A percentile compares a stretch with the other conserved stretches of the same genome.
phyloP scores from a whole-genome alignment of 2,113 vertebrate genomes.

The Plotosus lineatus region DNA sequence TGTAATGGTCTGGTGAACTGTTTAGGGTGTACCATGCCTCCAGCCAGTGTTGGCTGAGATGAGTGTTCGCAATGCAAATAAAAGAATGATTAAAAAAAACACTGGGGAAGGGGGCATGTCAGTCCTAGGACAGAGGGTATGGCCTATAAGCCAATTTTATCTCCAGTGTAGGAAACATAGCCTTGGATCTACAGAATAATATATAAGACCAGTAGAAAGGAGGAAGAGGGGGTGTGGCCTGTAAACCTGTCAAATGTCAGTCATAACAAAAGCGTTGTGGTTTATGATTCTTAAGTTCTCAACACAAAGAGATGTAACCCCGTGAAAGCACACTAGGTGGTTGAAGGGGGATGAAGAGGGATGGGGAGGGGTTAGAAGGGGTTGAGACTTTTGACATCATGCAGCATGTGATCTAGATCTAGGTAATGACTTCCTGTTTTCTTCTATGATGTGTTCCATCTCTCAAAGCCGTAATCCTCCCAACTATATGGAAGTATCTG shows the following conservation, averaged over 20 bases:
- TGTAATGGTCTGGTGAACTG: no score
- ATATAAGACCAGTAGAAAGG: not conserved
- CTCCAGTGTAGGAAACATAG: not conserved
- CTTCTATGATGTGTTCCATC: not conserved
- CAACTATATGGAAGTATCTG: constrained; percentile 82
- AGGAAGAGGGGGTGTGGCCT: not conserved
- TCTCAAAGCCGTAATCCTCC: constrained; percentile 77
- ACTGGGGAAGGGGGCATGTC: no score
- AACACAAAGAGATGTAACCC: not conserved
- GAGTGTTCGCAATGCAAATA: no score
- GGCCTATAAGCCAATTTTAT: not conserved
- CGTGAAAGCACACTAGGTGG: not conserved
- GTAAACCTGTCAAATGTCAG: not conserved
- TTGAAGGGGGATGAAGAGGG: no score
- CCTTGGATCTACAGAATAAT: not conserved
- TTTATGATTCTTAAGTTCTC: not conserved
- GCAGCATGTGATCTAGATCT: not conserved
- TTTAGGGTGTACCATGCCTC: no score
- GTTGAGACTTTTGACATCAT: not conserved
- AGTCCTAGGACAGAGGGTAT: not conserved
- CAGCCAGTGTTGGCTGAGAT: no score
- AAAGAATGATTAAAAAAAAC: no score
- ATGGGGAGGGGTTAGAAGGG: no score
- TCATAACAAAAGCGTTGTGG: not conserved
- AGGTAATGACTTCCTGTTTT: not conserved